Base-by-base conservation (phyloP, 2,113 vertebrate species). In the Dicerorhinus sumatrensis region DNA sequence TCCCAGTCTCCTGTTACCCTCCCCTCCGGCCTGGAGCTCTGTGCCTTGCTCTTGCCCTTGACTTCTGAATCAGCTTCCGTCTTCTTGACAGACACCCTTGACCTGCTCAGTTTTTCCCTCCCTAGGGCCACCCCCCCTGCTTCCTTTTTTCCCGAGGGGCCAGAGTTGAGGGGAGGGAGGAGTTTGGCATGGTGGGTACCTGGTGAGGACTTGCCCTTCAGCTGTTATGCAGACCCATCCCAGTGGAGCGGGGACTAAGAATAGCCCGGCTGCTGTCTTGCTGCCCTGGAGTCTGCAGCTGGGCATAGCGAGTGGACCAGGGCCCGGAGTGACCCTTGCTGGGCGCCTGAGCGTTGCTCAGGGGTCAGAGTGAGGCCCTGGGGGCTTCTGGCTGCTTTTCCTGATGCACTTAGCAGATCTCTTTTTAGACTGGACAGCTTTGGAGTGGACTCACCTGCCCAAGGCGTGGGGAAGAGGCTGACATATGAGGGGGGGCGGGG, bases 171-270 rank as follows among this genome's bases (percentile, higher is more conserved):
- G 46, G 8, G 69, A 65, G 76, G 72, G 75, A 81, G 54, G 76
- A 65, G 63, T 85, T 94, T 97, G 96, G 93, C 97, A 5, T 56
- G 36, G 76, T 72, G 89, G 70, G 54, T 92, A 95, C 95, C 92
- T 94, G 95, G 20, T 3, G 73, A 77, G 86, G 73, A 42, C 69
- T 89, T 82, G 56, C 73, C 85, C 84, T 94, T 96, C 92, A 46
- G 75, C 95, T 94, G 87, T 88, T 51, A 62, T 31, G 17, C 56
- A 48, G 72, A 88, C 94, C 67, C 9, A 46, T 72, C 77, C 67
- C 75, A 5, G 75, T 39, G 62, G 85, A 90, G 16, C 16, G 0
- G 63, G 17, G 29, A 63, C 70, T 97, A 91, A 85, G 95, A 97
- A 90, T 54, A 96, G 88, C 65, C 46, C 85, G 76, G 46, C 16